Evolutionary conservation across 2,888 invertebrate genomes (phyloP), one percentile per base, ranked within the genome.

Genomic region (Liodrosophila aerea): DNA sequence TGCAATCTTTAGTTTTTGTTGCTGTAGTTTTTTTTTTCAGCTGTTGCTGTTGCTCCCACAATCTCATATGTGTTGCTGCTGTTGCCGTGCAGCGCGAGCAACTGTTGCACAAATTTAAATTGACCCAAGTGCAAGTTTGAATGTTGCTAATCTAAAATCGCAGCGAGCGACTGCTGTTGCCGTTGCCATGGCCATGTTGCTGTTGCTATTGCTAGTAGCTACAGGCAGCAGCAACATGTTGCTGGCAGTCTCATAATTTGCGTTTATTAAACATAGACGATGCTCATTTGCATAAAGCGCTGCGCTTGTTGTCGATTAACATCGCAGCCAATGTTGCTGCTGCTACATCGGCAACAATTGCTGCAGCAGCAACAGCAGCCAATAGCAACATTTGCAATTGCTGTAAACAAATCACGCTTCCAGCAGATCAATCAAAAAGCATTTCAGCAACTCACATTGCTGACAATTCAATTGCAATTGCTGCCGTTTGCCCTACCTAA

Each of bases 91-190:
- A 53, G 67, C 64, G 65, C 54, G 52, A 51, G 73, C 73, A 73
- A 77, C 80, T 77, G 82, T 82, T 73, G 76, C 82, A 85, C 85
- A 82, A 85, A 82, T 82, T 82, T 82, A 82, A 82, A 82, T 85
- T 82, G 85, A 82, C 85, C 85, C 82, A 85, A 85, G 82, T 83
- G 85, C 84, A 82, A 83, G 72, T 83, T 85, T 76, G 73, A 73
- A 82, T 83, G 85, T 77, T 64, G 72, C 72, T 85, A 68, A 81
- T 81, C 81, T 73, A 52, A 43, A 70, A 85, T 85, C 85, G 64
- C 56, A 29, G 36, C 53, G 30, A 33, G 54, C 53, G 54, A 50
- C 54, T 51, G 60, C 37, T n/a, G 37, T 15, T 15, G n/a, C 16
- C n/a, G 16, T 15, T 22, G 22, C 29, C 29, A 7, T 45, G 15